Evolutionary conservation across 2,888 invertebrate genomes (phyloP).

Genomic region (Volucella zonaria): DNA sequence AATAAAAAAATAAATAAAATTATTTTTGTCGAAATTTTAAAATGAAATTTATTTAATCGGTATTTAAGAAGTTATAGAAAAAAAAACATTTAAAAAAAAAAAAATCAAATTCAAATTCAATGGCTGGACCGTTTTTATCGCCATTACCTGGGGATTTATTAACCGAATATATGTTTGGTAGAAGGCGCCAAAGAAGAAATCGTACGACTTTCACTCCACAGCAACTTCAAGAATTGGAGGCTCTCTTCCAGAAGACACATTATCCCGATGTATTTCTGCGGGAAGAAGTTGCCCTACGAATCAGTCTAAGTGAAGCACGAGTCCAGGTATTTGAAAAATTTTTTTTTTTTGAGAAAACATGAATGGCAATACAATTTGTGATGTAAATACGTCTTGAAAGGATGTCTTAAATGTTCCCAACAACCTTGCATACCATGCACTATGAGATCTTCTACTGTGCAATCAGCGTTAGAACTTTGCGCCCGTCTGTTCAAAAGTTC

Average conservation of each 20-base stretch:
- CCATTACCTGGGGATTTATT: conserved; percentile 93
- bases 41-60: no score
- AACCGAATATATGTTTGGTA: conserved; percentile 96
- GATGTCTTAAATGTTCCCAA: no score
- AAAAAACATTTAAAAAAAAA: conserved; percentile 9
- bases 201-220: conserved; percentile 97
- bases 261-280: conserved; percentile 93
- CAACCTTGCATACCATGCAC: no score
- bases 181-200: conserved; percentile 93
- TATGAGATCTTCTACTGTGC: no score
- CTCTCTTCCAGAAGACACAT: conserved; percentile 96
- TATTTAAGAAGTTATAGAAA: background rate
- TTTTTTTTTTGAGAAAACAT: background rate
- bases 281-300: conserved; percentile 95
- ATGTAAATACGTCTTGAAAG: no score
- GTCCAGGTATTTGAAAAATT: conserved; percentile 85
- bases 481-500: no score
- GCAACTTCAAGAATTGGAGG: conserved; percentile 94
- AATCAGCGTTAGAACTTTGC: no score
- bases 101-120: conserved; percentile 78
- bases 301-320: conserved; percentile 95
- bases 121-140: conserved; percentile 94
- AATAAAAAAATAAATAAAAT: background rate
- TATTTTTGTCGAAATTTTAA: background rate
- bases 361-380: no score